Base-by-base conservation (phyloP, 2,797 vertebrate genomes). In the Cuculus canorus region DNA sequence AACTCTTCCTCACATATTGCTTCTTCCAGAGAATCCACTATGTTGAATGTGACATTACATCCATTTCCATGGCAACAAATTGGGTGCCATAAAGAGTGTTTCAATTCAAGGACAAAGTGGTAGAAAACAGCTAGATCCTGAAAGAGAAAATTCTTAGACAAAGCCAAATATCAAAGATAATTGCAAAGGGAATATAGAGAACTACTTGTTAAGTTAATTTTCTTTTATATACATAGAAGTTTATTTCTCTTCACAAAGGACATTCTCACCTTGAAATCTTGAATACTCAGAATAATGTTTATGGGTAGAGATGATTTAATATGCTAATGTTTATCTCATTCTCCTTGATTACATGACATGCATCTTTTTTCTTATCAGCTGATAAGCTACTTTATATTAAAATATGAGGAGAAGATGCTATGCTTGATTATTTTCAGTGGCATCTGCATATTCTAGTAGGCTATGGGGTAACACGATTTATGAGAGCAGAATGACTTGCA, bases 311-410 rank as follows among this genome's bases (percentile, higher is more conserved):
- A 35, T 96, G 90, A 96, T 95, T 97, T 96, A 86, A 75, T 72
- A 91, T 86, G 88, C 30, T 94, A 95, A 91, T 95, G 96, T 97
- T 97, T 96, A 91, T 96, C 92, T 82, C 48, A 92, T 93, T 93
- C 92, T 80, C 92, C 94, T 97, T 97, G 95, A 97, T 97, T 97
- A 90, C 83, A 79, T 21, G 60, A 73, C 91, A 96, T 53, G 68
- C 68, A 82, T 93, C 28, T 93, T 96, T 96, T 97, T 96, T 95
- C 88, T 79, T 88, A 97, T 93, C 88, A 92, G 64, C 63, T 91
- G 81, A 92, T 96, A 97, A 94, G 32, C 61, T 94, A 63, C 47
- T 94, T 97, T 94, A 90, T 80, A 94, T 97, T 97, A 96, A 95
- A 97, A 95, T 84, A 93, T 85, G 94, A 96, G 24, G 14, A 76